Conservation (phyloP, 2,888 invertebrate genomes). For the Cephus rjabovi region DNA sequence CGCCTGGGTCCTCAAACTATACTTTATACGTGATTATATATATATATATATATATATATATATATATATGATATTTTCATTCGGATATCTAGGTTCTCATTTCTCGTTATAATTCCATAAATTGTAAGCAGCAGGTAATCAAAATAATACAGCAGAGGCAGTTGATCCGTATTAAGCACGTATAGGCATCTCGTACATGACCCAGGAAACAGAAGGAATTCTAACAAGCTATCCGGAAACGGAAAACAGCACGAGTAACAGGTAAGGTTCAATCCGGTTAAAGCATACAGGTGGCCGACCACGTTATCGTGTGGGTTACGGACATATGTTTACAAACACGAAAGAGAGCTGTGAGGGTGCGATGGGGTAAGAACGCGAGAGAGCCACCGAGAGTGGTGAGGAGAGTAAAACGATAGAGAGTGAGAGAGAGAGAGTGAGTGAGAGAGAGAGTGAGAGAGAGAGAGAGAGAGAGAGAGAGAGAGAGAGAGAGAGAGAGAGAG, state of each 20-base stretch:
- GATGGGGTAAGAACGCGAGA: constrained; percentile 16
- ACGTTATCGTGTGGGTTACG: constrained; percentile 43
- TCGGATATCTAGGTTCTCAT: no score
- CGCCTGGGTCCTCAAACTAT: no score
- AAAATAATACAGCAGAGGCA: no score
- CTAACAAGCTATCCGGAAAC: constrained; percentile 45
- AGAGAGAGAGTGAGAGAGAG: constrained; percentile 3
- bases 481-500: not conserved
- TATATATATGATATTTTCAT: no score
- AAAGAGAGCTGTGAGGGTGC: constrained; percentile 28
- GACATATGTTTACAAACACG: constrained; percentile 52
- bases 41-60: no score
- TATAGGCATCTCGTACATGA: no score
- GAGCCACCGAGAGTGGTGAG: constrained; percentile 18
- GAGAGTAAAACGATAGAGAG: constrained; percentile 11
- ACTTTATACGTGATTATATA: no score
- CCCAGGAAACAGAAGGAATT: not conserved
- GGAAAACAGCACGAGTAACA: constrained; percentile 60
- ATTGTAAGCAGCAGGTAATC: no score
- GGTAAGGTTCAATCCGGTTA: constrained; percentile 64
- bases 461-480: not conserved
- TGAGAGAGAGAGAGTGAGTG: not conserved
- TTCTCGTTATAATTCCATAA: no score
- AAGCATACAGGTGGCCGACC: constrained; percentile 66
- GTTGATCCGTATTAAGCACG: no score